Evolutionary conservation across 2,797 vertebrate genomes (phyloP), one percentile per base, ranked within the genome.

Genomic region (Myotis findleyi): DNA sequence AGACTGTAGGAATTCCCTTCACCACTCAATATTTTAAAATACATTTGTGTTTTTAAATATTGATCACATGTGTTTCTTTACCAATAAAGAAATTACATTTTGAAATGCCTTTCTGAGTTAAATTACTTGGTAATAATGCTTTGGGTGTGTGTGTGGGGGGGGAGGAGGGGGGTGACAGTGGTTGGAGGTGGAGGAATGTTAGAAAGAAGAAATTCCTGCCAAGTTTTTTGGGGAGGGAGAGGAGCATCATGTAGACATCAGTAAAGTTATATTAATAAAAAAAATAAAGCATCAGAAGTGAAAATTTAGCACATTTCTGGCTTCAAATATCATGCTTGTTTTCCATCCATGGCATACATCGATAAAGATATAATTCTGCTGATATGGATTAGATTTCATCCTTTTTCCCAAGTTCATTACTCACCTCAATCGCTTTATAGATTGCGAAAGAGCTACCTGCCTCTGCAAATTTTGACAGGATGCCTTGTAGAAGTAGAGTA

Each of bases 191-290:
- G 11, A 73, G 14, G 5, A 51, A 17, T 77, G 47, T 47, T 66
- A 49, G 20, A 53, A 59, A 84, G 49, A 87, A 91, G 23, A 83
- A 90, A 71, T 9, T 72, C 44, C 12, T 53, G 23, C 44, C 25
- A 76, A 25, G n/a, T 11, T 33, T 77, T 72, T 55, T 23, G 9
- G 4, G 73, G 6, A 49, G 8, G 4, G 3, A 80, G 17, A 12
- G n/a, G 5, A 72, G 3, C 33, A 93, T 69, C 23, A 47, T 4
- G 3, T 20, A 91, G 47, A 86, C 7, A 68, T 75, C 17, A 87
- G 25, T n/a, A 82, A 95, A 87, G 21, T 92, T 77, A 77, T 95
- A 94, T 87, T 85, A 82, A 81, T n/a, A 38, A 38, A 80, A 91
- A 57, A 91, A 72, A 36, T 77, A 57, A 77, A 88, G 47, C 59